Conservation (phyloP, 2,888 invertebrate genomes). For the Euzophera pinguis region DNA sequence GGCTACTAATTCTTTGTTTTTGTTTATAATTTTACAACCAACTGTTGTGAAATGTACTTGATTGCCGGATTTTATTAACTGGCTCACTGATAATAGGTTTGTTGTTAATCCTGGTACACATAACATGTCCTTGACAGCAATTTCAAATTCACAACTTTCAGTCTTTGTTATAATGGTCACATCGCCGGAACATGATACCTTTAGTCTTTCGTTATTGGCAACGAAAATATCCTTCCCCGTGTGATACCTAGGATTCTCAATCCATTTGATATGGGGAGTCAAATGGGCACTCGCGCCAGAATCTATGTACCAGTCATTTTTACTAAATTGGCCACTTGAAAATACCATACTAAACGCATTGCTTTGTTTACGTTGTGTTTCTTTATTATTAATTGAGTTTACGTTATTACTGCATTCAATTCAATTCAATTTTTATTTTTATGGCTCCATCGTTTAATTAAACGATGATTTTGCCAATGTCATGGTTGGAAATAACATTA, state of each 20-base stretch:
- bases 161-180: too few relatives aligned
- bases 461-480: too few relatives aligned
- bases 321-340: background rate
- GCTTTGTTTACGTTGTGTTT: too few relatives aligned
- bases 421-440: too few relatives aligned
- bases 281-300: background rate
- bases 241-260: background rate
- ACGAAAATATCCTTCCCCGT: too few relatives aligned
- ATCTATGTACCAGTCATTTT: background rate
- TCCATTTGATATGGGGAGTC: background rate
- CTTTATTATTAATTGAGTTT: background rate
- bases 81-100: conserved; percentile 26
- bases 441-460: too few relatives aligned
- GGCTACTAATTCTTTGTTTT: conserved; percentile 15
- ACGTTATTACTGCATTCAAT: too few relatives aligned
- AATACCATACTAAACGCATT: background rate
- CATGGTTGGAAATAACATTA: too few relatives aligned
- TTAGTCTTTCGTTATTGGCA: too few relatives aligned
- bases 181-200: too few relatives aligned
- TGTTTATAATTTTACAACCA: conserved; percentile 20
- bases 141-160: too few relatives aligned
- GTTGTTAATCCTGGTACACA: conserved; percentile 21
- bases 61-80: conserved; percentile 23
- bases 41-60: conserved; percentile 18
- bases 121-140: conserved; percentile 4